Evolutionary conservation across 2,113 vertebrate genomes (phyloP).

Genomic region (Cynoglossus semilaevis): DNA sequence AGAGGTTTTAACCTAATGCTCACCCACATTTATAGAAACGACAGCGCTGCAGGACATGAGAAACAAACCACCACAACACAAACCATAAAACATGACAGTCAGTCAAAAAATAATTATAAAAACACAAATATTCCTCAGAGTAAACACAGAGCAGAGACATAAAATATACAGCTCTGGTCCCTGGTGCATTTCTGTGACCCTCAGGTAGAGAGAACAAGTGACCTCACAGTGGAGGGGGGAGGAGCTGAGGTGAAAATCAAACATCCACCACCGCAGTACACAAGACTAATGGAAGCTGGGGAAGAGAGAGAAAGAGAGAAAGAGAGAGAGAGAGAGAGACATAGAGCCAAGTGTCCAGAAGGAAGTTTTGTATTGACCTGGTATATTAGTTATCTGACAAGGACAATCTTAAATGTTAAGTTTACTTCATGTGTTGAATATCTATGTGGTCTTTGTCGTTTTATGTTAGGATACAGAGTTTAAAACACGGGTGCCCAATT

Average conservation of each 20-base stretch:
- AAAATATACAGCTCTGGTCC: slow-evolving; percentile 34
- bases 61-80: slow-evolving; percentile 5
- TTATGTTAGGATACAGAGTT: too few species aligned
- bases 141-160: slow-evolving; percentile 40
- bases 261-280: slow-evolving; percentile 62
- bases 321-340: too few species aligned
- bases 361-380: too few species aligned
- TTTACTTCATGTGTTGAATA: too few species aligned
- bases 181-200: slow-evolving; percentile 1
- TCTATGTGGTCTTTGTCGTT: too few species aligned
- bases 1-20: slow-evolving; percentile 7
- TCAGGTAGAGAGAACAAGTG: slow-evolving; percentile 56
- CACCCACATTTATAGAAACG: slow-evolving; percentile 6
- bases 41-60: not conserved
- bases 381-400: too few species aligned
- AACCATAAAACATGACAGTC: slow-evolving; percentile 10
- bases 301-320: too few species aligned
- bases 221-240: slow-evolving; percentile 35
- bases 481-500: too few species aligned
- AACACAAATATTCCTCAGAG: slow-evolving; percentile 29
- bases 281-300: slow-evolving; percentile 38
- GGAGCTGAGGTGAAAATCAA: slow-evolving; percentile 62
- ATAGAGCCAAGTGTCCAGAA: too few species aligned
- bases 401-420: too few species aligned
- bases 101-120: not conserved